Evolutionary conservation across 2,113 vertebrate species (phyloP).

Genomic region (Pseudolaguvia tuberculata): DNA sequence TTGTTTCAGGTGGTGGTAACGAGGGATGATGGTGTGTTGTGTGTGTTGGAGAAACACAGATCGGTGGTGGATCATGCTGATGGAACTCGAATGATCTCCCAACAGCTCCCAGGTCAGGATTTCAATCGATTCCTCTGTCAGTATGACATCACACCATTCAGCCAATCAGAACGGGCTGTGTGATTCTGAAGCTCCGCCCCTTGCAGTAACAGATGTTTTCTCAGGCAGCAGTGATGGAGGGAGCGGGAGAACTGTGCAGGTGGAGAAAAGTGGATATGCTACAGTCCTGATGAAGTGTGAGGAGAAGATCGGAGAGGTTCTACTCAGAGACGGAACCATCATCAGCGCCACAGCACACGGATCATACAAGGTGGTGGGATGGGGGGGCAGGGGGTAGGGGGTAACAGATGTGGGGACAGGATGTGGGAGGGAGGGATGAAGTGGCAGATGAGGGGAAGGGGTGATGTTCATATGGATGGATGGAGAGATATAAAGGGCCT

Average conservation of each 20-base stretch:
- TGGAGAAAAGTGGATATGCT: constrained; percentile 80
- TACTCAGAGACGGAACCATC: constrained; percentile 81
- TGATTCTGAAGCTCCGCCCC: neutral
- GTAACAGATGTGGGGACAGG: neutral
- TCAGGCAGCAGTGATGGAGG: constrained; percentile 34
- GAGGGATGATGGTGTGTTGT: constrained; percentile 81
- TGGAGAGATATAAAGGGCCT: neutral
- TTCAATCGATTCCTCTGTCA: neutral
- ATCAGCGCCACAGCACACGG: constrained; percentile 75
- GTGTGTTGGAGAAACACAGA: constrained; percentile 69
- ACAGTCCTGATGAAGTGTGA: constrained; percentile 76
- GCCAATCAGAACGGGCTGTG: neutral
- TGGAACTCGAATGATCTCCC: constrained; percentile 84
- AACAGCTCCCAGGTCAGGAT: constrained; percentile 17
- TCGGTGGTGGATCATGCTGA: constrained; percentile 83
- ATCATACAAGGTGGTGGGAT: constrained; percentile 75
- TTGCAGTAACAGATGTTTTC: constrained; percentile 22
- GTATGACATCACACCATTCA: neutral
- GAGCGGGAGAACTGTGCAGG: constrained; percentile 65
- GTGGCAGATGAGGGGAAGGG: too few relatives aligned
- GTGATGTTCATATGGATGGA: neutral
- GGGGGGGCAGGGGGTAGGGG: neutral
- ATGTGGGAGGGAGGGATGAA: too few relatives aligned
- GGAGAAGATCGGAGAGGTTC: constrained; percentile 64
- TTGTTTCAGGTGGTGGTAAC: constrained; percentile 76